Percentiles rank a stretch among this genome's conserved stretches.
These are phyloP conservation scores for Tupaia chinensis DNA, from an alignment of 2,113 vertebrate genomes.

Conservation along the genomic window DNA sequence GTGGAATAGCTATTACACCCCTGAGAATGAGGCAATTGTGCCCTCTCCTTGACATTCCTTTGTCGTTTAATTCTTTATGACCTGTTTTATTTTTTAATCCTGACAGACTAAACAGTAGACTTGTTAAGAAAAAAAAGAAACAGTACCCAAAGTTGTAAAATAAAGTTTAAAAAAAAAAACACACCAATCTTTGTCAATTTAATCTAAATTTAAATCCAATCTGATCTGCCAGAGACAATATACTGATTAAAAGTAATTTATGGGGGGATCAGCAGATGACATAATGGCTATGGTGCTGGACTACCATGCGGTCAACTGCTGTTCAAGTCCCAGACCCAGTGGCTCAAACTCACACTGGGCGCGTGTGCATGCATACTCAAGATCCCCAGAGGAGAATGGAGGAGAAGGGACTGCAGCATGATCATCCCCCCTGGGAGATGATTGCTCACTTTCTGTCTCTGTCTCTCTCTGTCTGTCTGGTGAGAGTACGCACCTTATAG, in stretches of 20 bases:
- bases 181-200: neutral
- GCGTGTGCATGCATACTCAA: too few relatives aligned
- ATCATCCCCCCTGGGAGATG: too few relatives aligned
- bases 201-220: neutral
- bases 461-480: neutral
- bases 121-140: conserved; percentile 82
- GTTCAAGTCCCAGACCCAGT: too few relatives aligned
- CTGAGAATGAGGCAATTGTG: conserved; percentile 70
- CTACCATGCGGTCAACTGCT: too few relatives aligned
- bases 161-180: conserved; percentile 74
- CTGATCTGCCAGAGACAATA: neutral
- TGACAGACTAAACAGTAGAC: conserved; percentile 82
- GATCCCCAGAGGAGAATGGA: too few relatives aligned
- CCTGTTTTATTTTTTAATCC: conserved; percentile 76
- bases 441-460: too few relatives aligned
- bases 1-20: conserved; percentile 75
- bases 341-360: too few relatives aligned
- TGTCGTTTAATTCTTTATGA: conserved; percentile 82
- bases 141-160: conserved; percentile 85
- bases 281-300: too few relatives aligned
- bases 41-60: conserved; percentile 78
- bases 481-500: neutral
- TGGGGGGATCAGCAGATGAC: too few relatives aligned
- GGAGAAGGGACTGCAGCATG: too few relatives aligned
- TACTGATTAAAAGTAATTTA: too few relatives aligned